Percentiles rank a stretch among this genome's conserved stretches.
Conservation (phyloP, 1,140 invertebrate species). For the Aethina tumida region DNA sequence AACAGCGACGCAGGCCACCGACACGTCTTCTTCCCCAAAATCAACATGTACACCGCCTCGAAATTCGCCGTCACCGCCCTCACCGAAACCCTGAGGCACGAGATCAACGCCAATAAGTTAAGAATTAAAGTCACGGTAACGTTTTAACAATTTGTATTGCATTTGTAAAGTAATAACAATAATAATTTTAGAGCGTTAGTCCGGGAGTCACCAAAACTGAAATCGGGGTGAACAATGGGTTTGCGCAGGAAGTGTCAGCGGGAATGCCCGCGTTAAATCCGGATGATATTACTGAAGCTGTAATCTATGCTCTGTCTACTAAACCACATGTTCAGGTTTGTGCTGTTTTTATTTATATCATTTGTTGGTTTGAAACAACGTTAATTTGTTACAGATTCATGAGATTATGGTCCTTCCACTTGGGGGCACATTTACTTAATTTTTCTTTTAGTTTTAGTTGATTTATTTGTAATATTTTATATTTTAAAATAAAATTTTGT, state of each 20-base stretch:
- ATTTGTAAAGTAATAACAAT: not conserved
- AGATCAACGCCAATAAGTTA: conserved; percentile 35
- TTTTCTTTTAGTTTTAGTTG: no score
- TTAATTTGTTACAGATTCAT: no score
- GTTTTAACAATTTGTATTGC: not conserved
- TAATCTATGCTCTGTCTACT: conserved; percentile 41
- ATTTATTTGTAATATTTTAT: no score
- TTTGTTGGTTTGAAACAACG: no score
- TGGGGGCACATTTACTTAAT: no score
- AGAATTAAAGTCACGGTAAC: conserved; percentile 39
- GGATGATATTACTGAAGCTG: conserved; percentile 42
- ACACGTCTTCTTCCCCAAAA: conserved; percentile 5
- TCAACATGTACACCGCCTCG: conserved; percentile 40
- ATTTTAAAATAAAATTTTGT: no score
- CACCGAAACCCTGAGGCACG: conserved; percentile 42
- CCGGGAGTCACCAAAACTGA: conserved; percentile 14
- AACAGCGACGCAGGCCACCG: conserved; percentile 42
- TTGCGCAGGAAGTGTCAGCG: not conserved
- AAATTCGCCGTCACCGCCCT: conserved; percentile 47
- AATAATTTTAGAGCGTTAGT: conserved; percentile 17
- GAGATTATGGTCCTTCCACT: no score
- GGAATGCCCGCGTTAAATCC: not conserved
- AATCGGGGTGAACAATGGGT: conserved; percentile 2
- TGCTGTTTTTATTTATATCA: no score
- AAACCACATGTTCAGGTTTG: no score